These are phyloP conservation scores for Meteorus colon DNA, from an alignment of 2,888 invertebrate genomes.

Conservation along the genomic window DNA sequence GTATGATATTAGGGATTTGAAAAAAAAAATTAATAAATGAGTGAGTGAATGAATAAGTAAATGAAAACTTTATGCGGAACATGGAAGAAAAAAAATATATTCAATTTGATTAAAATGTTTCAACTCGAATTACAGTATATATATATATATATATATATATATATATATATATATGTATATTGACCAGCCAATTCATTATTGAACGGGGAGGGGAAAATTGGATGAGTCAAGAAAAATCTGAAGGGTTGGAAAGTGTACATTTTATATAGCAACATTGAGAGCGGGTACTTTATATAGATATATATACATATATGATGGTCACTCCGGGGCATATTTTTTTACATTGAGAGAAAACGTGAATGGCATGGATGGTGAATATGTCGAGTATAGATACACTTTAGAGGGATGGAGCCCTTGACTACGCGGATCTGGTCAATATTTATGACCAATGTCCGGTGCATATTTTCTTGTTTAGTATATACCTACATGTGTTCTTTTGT, in stretches of 20 bases:
- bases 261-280: background rate
- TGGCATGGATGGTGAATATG: slow-evolving; percentile 16
- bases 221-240: slow-evolving; percentile 15
- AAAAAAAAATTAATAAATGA: background rate
- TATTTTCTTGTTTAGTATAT: slow-evolving; percentile 39
- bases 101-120: slow-evolving; percentile 21
- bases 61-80: background rate
- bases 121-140: background rate
- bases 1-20: no score
- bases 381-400: slow-evolving; percentile 2
- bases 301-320: slow-evolving; percentile 3
- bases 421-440: slow-evolving; percentile 49
- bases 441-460: slow-evolving; percentile 48
- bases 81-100: background rate
- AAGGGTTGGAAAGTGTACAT: slow-evolving; percentile 8
- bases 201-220: slow-evolving; percentile 14
- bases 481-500: slow-evolving; percentile 44
- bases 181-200: slow-evolving; percentile 18
- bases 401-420: slow-evolving; percentile 28
- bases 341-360: background rate
- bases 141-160: background rate
- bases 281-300: background rate
- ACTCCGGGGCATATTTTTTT: slow-evolving; percentile 12
- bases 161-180: slow-evolving; percentile 5
- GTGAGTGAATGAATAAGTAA: background rate